phyloP scores from a whole-genome alignment of 2,888 invertebrate species.

The Synanthedon formicaeformis region DNA sequence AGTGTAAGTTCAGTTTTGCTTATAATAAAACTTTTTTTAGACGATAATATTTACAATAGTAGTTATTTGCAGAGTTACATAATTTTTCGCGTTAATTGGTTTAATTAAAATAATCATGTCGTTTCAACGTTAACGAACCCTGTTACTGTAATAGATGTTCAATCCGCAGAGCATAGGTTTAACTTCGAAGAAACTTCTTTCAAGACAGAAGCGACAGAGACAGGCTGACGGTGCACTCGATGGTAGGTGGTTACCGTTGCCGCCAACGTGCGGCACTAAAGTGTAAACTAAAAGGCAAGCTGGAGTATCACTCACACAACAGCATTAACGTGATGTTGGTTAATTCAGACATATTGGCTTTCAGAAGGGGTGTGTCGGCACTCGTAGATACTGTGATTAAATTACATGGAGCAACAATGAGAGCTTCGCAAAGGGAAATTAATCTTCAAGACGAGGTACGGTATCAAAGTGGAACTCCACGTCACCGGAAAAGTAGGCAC shows the following conservation, averaged over 20 bases:
- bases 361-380: background rate
- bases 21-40: too few species aligned
- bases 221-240: background rate
- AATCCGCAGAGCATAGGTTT: too few species aligned
- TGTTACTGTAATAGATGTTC: too few species aligned
- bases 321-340: background rate
- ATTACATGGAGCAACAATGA: background rate
- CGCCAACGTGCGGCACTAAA: background rate
- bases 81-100: too few species aligned
- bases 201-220: background rate
- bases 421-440: background rate
- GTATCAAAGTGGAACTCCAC: background rate
- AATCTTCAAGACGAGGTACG: background rate
- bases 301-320: background rate
- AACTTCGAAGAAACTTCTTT: background rate
- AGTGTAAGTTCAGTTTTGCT: too few species aligned
- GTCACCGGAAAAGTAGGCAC: background rate
- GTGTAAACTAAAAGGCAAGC: background rate
- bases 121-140: too few species aligned
- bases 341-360: background rate
- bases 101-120: too few species aligned
- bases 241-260: background rate
- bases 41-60: too few species aligned
- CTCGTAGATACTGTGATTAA: background rate
- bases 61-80: too few species aligned